These are phyloP conservation scores for Tor tambroides DNA, from an alignment of 2,113 vertebrate species.

Conservation along the genomic window DNA sequence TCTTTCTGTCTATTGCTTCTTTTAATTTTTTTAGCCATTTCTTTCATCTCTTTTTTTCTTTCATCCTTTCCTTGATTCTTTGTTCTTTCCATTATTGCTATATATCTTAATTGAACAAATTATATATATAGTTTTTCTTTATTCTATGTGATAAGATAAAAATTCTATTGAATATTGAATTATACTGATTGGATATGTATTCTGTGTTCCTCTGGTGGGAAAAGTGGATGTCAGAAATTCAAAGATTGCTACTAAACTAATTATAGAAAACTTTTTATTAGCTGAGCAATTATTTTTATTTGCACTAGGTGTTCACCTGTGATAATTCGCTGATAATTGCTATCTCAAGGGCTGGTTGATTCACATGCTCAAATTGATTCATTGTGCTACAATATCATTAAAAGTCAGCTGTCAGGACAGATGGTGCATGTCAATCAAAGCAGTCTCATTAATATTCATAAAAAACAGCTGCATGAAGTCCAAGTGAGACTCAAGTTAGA, in stretches of 20 bases:
- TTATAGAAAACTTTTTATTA: not conserved
- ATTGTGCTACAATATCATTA: slow-evolving; percentile 12
- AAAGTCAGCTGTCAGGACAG: slow-evolving; percentile 30
- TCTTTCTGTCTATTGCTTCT: not conserved
- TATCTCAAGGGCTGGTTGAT: not conserved
- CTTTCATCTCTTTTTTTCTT: not conserved
- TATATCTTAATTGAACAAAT: not conserved
- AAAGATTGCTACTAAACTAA: not conserved
- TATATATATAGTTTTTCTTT: too few species aligned
- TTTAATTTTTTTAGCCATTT: not conserved
- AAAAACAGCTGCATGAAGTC: slow-evolving; percentile 16
- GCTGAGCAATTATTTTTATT: not conserved
- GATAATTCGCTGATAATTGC: not conserved
- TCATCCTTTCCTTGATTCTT: not conserved
- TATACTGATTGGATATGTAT: not conserved
- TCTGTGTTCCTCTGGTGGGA: not conserved
- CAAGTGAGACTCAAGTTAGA: slow-evolving; percentile 1
- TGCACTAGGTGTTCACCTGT: not conserved
- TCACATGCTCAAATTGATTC: slow-evolving; percentile 7
- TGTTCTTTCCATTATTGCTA: not conserved
- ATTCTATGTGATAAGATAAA: not conserved
- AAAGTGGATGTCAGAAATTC: not conserved
- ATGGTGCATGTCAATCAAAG: slow-evolving; percentile 34
- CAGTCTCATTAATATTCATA: slow-evolving; percentile 11
- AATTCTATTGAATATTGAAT: not conserved